Base-by-base conservation (phyloP, 2,888 invertebrate genomes). In the Aporophyla nigra region DNA sequence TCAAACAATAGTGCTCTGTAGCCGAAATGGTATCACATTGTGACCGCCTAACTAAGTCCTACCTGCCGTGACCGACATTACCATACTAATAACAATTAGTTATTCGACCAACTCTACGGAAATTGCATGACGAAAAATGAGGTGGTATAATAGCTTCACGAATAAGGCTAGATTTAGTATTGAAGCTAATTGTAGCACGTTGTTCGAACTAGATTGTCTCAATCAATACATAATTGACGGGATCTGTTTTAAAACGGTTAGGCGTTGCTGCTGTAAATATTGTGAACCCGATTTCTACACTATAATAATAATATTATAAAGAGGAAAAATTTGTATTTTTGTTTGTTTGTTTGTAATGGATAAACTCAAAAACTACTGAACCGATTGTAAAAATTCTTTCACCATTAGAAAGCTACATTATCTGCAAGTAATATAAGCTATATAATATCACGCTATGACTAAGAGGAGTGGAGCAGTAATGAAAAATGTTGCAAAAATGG, bases 41-140 rank as follows among this genome's bases (percentile, higher is more conserved):
- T 65, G 73, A 40, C 71, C 51, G 63, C 56, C 65, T 69, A 73
- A 76, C 76, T 71, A 73, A 79, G 67, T 78, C 46, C 40, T 71
- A 56, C 49, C 78, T 86, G 72, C 69, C 81, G 78, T 85, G 83
- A 82, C 83, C 74, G 56, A 74, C 33, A 85, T 87, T 85, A 83
- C 74, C 79, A 75, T 78, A 76, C 74, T 74, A 87, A 87, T 84
- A 83, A 74, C 75, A 86, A 86, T 86, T 83, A 76, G 75, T 75
- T 76, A 79, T 80, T 82, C 72, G 63, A 69, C 73, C 62, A 75
- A 82, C 74, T 78, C 58, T 56, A 80, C 78, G 76, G 72, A 78
- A 76, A 85, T 82, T 82, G 80, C 81, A 85, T 80, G 83, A 78
- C 80, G 80, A 66, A 79, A 87, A 85, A 74, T 84, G 63, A 78